Percentiles rank a stretch among this genome's conserved stretches.
These are phyloP conservation scores for Bombylius major DNA, from an alignment of 2,888 invertebrate genomes.

Conservation along the genomic window DNA sequence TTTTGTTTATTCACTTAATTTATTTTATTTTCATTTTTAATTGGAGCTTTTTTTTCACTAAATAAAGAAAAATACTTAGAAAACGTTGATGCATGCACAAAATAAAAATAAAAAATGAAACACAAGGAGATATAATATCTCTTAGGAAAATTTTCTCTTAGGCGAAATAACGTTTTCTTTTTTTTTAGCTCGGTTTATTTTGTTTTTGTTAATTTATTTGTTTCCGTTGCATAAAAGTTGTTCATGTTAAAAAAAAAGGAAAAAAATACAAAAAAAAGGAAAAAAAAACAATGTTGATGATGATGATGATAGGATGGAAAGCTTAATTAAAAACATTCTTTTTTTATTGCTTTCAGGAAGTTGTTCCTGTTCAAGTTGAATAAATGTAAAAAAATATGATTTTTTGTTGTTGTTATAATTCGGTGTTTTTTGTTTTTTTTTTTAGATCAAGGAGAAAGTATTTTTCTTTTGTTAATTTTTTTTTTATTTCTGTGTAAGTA, in stretches of 20 bases:
- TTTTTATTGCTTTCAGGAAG: conserved; percentile 1
- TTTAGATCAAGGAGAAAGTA: conserved; percentile 2
- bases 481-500: neutral
- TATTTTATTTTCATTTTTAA: too few relatives aligned
- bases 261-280: too few relatives aligned
- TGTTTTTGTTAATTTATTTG: too few relatives aligned
- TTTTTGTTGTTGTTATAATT: too few relatives aligned
- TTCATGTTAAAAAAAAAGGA: too few relatives aligned
- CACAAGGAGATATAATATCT: neutral
- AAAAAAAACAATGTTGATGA: too few relatives aligned
- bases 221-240: too few relatives aligned
- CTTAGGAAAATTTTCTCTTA: neutral
- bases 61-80: too few relatives aligned
- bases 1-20: too few relatives aligned
- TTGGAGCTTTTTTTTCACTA: too few relatives aligned
- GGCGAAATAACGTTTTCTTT: neutral
- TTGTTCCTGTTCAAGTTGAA: neutral
- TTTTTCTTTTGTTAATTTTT: neutral
- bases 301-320: neutral
- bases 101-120: neutral
- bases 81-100: neutral
- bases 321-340: conserved; percentile 5
- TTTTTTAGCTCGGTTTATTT: too few relatives aligned
- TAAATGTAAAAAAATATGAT: neutral
- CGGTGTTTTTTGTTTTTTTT: neutral